Evolutionary conservation across 2,797 vertebrate genomes (phyloP).

Genomic region (Heterohyrax brucei): DNA sequence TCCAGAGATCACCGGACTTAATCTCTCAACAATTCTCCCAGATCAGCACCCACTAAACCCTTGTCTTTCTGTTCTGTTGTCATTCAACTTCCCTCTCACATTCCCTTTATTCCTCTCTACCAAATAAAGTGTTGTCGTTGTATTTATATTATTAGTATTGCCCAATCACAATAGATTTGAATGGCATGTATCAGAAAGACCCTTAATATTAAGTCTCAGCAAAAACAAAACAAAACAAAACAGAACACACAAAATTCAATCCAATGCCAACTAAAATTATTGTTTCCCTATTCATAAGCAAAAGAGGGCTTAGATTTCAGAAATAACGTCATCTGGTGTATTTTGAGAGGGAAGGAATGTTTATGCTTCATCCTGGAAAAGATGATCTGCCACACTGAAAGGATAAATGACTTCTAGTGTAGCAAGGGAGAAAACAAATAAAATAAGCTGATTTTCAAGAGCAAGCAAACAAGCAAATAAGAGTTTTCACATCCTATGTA

Average conservation of each 20-base stretch:
- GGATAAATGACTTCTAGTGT: not conserved
- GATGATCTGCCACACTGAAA: not conserved
- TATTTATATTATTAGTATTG: not conserved
- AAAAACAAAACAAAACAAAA: not conserved
- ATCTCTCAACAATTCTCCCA: not conserved
- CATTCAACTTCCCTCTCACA: not conserved
- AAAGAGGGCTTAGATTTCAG: not conserved
- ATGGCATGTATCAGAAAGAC: not conserved
- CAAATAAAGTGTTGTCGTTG: not conserved
- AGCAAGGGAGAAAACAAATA: not conserved
- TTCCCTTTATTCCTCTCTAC: not conserved
- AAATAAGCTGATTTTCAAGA: not conserved
- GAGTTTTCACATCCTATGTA: not conserved
- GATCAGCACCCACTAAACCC: rapidly evolving
- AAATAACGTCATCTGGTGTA: not conserved
- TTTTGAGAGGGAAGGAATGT: not conserved
- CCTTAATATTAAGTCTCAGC: not conserved
- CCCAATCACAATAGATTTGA: not conserved
- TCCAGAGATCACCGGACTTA: not conserved
- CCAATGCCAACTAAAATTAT: not conserved
- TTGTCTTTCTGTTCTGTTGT: not conserved
- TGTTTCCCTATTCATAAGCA: not conserved
- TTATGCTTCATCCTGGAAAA: not conserved
- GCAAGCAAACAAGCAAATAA: not conserved
- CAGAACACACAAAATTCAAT: not conserved